Percentiles rank a stretch among this genome's conserved stretches.
phyloP scores from a whole-genome alignment of 2,113 vertebrate species.

The Eolophus roseicapilla region DNA sequence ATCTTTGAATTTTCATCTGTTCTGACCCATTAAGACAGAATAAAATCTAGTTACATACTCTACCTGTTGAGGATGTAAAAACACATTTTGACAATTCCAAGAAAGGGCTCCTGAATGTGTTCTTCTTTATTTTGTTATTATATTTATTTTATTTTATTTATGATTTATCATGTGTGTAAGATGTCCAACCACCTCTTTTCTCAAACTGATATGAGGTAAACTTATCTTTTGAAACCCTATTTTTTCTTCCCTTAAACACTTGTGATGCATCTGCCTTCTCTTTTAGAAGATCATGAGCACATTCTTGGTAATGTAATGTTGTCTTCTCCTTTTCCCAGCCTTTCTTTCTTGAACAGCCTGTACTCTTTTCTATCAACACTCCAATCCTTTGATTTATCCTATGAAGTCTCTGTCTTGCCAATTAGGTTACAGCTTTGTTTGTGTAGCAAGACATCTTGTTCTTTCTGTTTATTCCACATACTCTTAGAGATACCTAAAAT shows the following conservation, averaged over 20 bases:
- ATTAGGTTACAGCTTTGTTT: constrained; percentile 55
- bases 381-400: constrained; percentile 31
- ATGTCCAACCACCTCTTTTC: background rate
- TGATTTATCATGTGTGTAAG: background rate
- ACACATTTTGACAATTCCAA: background rate
- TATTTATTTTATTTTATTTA: background rate
- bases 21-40: background rate
- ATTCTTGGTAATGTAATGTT: background rate
- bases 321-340: background rate
- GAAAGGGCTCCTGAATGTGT: background rate
- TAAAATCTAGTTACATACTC: background rate
- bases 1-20: background rate
- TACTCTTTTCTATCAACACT: background rate
- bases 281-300: background rate
- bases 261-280: background rate
- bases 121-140: background rate
- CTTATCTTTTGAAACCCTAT: background rate
- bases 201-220: background rate
- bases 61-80: background rate
- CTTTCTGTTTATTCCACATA: constrained; percentile 51
- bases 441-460: constrained; percentile 16
- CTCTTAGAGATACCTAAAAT: constrained; percentile 22
- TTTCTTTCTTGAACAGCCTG: constrained; percentile 38
- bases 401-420: background rate
- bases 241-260: background rate